A percentile compares a stretch with the other conserved stretches of the same genome.
phyloP scores from a whole-genome alignment of 2,797 vertebrate genomes.

The Gobionotothen gibberifrons region DNA sequence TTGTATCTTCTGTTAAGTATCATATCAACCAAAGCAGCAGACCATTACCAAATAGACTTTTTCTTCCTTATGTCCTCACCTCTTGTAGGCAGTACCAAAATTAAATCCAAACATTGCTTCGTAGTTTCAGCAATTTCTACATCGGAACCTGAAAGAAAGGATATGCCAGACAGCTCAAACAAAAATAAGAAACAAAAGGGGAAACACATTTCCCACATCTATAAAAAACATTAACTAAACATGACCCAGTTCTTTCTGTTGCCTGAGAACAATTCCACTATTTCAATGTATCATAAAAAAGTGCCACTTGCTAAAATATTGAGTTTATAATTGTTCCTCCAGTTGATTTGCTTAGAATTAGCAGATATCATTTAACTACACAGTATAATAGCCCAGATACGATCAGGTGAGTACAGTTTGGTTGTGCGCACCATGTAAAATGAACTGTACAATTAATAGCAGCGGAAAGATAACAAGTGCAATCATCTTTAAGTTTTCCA shows the following conservation, averaged over 20 bases:
- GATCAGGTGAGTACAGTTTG: neutral
- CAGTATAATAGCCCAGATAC: neutral
- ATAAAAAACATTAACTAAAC: slow-evolving; percentile 33
- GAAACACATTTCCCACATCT: slow-evolving; percentile 29
- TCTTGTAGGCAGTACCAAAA: neutral
- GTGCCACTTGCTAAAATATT: neutral
- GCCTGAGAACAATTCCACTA: slow-evolving; percentile 18
- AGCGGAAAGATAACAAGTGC: neutral
- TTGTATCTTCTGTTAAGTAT: slow-evolving; percentile 6
- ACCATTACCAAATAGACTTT: neutral
- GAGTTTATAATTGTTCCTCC: neutral
- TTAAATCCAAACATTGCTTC: slow-evolving; percentile 14
- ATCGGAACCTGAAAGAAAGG: slow-evolving; percentile 22
- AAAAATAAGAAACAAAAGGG: slow-evolving; percentile 7
- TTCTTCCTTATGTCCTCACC: neutral
- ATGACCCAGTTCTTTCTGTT: slow-evolving; percentile 48
- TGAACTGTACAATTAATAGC: neutral
- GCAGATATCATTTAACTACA: neutral
- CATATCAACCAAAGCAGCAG: slow-evolving; percentile 9
- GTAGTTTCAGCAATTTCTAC: slow-evolving; percentile 28
- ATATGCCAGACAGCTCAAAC: slow-evolving; percentile 7
- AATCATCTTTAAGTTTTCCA: too few species aligned
- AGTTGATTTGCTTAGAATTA: neutral
- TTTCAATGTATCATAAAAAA: slow-evolving; percentile 18
- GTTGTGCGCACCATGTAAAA: neutral